A percentile compares a stretch with the other conserved stretches of the same genome.
Evolutionary conservation across 2,888 invertebrate species (phyloP).

Genomic region (Lamellibrachia columna): DNA sequence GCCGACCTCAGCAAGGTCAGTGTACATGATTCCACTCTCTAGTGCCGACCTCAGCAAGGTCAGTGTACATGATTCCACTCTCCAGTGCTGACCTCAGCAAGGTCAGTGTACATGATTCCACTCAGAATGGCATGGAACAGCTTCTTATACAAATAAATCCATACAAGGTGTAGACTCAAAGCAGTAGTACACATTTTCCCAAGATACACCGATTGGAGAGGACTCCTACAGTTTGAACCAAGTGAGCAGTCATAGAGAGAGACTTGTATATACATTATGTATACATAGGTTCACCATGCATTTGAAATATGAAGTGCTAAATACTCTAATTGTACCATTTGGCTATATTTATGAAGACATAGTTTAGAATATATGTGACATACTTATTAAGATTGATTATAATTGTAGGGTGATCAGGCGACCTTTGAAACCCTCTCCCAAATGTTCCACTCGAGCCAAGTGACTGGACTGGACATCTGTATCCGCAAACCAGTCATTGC

Average conservation of each 20-base stretch:
- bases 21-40: slow-evolving; percentile 53
- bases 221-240: no score
- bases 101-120: slow-evolving; percentile 59
- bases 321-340: no score
- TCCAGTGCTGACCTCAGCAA: slow-evolving; percentile 50
- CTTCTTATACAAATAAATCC: no score
- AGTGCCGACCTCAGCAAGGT: slow-evolving; percentile 56
- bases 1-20: slow-evolving; percentile 65
- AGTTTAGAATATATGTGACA: background rate
- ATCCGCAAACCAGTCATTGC: slow-evolving; percentile 90
- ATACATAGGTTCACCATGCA: no score
- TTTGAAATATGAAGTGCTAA: no score
- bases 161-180: no score
- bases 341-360: no score
- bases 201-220: no score
- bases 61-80: slow-evolving; percentile 54
- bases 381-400: background rate
- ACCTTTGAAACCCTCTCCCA: slow-evolving; percentile 59
- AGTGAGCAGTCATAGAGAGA: no score
- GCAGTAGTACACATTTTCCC: no score
- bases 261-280: no score
- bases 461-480: slow-evolving; percentile 84
- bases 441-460: slow-evolving; percentile 78
- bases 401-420: slow-evolving; percentile 58
- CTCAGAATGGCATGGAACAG: background rate